Conservation (phyloP, 2,888 invertebrate species). For the Drosophila cognata region DNA sequence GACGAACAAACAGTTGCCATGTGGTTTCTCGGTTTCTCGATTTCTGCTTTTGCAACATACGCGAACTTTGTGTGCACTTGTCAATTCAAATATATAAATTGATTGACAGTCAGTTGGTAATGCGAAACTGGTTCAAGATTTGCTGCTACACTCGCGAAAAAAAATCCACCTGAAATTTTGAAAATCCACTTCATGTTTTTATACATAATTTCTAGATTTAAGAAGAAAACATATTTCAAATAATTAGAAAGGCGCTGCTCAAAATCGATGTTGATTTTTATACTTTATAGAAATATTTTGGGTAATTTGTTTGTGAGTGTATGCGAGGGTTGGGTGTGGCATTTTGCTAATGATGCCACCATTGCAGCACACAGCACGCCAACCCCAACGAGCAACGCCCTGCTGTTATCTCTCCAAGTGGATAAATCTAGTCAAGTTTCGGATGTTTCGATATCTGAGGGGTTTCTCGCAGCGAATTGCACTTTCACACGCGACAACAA, state of each 20-base stretch:
- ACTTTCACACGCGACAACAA: conserved; percentile 68
- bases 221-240: not conserved
- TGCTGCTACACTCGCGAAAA: not conserved
- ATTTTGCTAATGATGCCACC: conserved; percentile 55
- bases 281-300: not conserved
- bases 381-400: not conserved
- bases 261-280: not conserved
- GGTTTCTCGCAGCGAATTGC: conserved; percentile 17
- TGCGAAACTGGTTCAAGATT: conserved; percentile 40
- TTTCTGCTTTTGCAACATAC: conserved; percentile 9
- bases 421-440: conserved; percentile 23
- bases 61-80: conserved; percentile 47
- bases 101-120: conserved; percentile 75
- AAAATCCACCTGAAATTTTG: not conserved
- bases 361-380: not conserved
- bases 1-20: conserved; percentile 14
- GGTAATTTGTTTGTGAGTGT: not conserved
- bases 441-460: conserved; percentile 24
- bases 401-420: conserved; percentile 25
- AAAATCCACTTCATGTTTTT: not conserved
- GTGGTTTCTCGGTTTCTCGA: conserved; percentile 27
- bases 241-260: not conserved
- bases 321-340: conserved; percentile 11
- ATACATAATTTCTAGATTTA: not conserved
- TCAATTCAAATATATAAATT: conserved; percentile 46